Evolutionary conservation across 2,797 vertebrate genomes (phyloP).

Genomic region (Chaenodraco wilsoni): DNA sequence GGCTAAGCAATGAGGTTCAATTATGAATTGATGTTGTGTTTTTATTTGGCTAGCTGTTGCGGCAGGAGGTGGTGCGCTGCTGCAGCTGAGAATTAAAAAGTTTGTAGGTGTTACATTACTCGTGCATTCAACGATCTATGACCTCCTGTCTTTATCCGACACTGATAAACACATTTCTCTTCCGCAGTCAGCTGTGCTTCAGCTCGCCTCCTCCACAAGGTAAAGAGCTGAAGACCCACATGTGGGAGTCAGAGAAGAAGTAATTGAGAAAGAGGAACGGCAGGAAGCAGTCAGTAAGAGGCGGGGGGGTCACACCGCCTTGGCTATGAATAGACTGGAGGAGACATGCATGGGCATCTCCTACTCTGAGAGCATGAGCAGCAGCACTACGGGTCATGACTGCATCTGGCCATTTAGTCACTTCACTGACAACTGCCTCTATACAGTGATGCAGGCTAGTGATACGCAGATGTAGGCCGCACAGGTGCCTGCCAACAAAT

Average conservation of each 20-base stretch:
- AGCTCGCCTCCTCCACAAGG: constrained; percentile 69
- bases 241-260: constrained; percentile 78
- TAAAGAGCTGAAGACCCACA: constrained; percentile 70
- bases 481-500: constrained; percentile 22
- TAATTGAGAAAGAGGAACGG: constrained; percentile 74
- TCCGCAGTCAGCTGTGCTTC: constrained; percentile 42
- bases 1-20: constrained; percentile 39
- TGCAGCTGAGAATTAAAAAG: constrained; percentile 31
- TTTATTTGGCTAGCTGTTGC: constrained; percentile 53
- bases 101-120: constrained; percentile 29
- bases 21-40: constrained; percentile 47
- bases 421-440: constrained; percentile 29
- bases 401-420: constrained; percentile 51
- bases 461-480: background rate
- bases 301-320: constrained; percentile 58
- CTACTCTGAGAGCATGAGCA: constrained; percentile 47
- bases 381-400: constrained; percentile 51
- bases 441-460: constrained; percentile 3
- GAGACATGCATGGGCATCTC: constrained; percentile 59
- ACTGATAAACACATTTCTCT: constrained; percentile 24
- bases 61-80: constrained; percentile 32
- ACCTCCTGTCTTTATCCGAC: background rate
- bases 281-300: constrained; percentile 70
- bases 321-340: constrained; percentile 74
- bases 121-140: constrained; percentile 6